Evolutionary conservation across 2,113 vertebrate species (phyloP), one percentile per base, ranked within the genome.

Genomic region (Lethenteron camtschaticum): DNA sequence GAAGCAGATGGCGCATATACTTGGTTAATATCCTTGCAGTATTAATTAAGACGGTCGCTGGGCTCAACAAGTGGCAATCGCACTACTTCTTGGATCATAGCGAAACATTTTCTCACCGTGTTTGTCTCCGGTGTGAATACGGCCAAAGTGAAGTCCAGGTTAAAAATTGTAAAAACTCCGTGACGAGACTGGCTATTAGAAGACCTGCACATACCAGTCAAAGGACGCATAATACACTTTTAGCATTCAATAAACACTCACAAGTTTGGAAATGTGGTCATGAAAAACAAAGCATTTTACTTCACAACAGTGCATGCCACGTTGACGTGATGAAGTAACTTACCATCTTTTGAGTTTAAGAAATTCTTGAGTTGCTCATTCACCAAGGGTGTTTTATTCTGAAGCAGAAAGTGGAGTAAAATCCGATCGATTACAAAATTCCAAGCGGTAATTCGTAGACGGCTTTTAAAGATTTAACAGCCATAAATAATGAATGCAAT

Each of bases 41-140:
- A n/a, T 57, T 71, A 68, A 20, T 69, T 58, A 59, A 56, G 13
- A 57, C 11, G 10, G n/a, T 58, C 55, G 24, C 14, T 72, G 18
- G 58, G 58, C 56, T 55, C 13, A n/a, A 1, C 12, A 5, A 71
- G 57, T 14, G 18, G 73, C 20, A 10, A 18, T 66, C 12, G 56
- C 71, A 68, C 74, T 69, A 57, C 57, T 11, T 56, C 55, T 41
- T 41, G 41, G 41, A 41, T 41, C 5, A 41, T 5, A 41, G 41
- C 41, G 41, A 41, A 41, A 71, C 20, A 71, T 71, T 68, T 20
- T 71, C 84, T 81, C 82, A 94, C 89, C 60, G 81, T 82, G 81
- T 85, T 89, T 66, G 87, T 84, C 81, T 97, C 94, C 2, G 94
- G 88, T 68, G 90, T 88, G 75, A 96, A 95, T 63, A 97, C 94